These are phyloP conservation scores for Meliscaeva auricollis DNA, from an alignment of 2,888 invertebrate species.

Conservation along the genomic window DNA sequence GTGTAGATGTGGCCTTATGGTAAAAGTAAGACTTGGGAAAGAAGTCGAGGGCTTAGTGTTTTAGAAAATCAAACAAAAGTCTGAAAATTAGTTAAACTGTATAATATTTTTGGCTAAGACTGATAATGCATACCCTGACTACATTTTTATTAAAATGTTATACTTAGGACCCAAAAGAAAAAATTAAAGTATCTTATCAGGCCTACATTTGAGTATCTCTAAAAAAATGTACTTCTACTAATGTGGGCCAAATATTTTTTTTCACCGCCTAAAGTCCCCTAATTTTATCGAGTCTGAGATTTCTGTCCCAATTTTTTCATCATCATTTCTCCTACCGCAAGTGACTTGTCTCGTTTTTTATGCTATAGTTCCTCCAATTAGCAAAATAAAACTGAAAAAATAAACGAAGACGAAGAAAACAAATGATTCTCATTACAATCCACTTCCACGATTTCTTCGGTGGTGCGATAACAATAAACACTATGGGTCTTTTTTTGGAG, in stretches of 20 bases:
- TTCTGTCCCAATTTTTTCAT: neutral
- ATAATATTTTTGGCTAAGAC: too few species aligned
- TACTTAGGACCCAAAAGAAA: too few species aligned
- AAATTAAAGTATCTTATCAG: too few species aligned
- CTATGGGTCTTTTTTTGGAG: constrained; percentile 17
- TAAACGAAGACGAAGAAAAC: constrained; percentile 8
- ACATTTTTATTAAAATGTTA: too few species aligned
- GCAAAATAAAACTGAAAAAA: neutral
- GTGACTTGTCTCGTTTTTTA: neutral
- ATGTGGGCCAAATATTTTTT: neutral
- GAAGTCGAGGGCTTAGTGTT: too few species aligned
- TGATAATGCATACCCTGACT: too few species aligned
- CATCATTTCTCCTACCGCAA: constrained; percentile 1
- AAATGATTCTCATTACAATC: constrained; percentile 71
- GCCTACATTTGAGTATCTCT: too few species aligned
- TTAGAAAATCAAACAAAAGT: too few species aligned
- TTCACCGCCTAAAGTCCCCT: neutral
- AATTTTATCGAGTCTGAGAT: neutral
- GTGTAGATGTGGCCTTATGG: too few species aligned
- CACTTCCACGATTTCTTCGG: constrained; percentile 45
- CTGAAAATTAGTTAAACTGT: too few species aligned
- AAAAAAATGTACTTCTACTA: neutral
- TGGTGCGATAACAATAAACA: constrained; percentile 67
- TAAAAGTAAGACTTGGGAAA: too few species aligned
- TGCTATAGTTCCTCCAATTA: constrained; percentile 4